Evolutionary conservation across 2,113 vertebrate species (phyloP).

Genomic region (Sterrhoptilus dennistouni): DNA sequence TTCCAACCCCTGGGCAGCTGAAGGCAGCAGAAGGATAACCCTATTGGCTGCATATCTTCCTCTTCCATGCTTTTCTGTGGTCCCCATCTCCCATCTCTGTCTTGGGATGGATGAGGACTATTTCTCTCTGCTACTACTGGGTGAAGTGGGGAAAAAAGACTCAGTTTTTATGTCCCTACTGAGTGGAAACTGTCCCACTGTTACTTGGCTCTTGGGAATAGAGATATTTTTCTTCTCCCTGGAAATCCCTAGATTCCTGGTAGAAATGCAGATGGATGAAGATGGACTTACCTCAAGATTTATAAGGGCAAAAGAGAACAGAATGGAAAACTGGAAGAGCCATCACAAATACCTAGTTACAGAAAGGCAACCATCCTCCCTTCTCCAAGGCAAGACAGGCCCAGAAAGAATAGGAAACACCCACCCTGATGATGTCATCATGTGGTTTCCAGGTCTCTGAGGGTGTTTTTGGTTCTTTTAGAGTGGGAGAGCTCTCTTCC

Average conservation of each 20-base stretch:
- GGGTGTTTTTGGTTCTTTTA: neutral
- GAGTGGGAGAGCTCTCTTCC: neutral
- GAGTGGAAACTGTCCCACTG: neutral
- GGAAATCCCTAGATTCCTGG: neutral
- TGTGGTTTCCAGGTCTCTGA: neutral
- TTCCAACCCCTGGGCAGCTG: neutral
- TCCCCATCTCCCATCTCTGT: neutral
- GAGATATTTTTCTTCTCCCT: neutral
- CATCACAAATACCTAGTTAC: neutral
- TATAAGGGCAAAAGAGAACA: neutral
- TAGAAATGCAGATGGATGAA: neutral
- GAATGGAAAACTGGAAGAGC: neutral
- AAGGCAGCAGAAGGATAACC: neutral
- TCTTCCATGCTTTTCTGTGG: neutral
- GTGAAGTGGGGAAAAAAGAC: neutral
- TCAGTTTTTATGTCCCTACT: neutral
- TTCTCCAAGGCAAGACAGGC: neutral
- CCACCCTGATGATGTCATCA: neutral
- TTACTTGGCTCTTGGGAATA: neutral
- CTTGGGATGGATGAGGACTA: neutral
- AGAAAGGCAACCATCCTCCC: neutral
- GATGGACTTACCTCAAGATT: neutral
- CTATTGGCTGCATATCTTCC: neutral
- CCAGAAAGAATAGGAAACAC: neutral
- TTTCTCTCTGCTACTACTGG: neutral